These are phyloP conservation scores for Rhinolophus sinicus DNA, from an alignment of 2,113 vertebrate species.

Conservation along the genomic window DNA sequence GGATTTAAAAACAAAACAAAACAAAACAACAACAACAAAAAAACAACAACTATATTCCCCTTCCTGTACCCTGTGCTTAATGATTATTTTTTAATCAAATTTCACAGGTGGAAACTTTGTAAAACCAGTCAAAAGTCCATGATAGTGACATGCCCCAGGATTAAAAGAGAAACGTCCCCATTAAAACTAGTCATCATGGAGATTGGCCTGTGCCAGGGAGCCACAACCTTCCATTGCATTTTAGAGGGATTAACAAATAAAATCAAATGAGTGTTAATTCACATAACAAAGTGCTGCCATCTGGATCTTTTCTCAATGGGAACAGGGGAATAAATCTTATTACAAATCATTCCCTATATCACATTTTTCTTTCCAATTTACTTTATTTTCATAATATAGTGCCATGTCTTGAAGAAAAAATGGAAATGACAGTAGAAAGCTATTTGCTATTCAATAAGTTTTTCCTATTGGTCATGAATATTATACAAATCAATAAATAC, in stretches of 20 bases:
- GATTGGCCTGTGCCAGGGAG: background rate
- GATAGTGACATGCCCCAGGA: background rate
- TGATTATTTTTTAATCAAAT: slow-evolving; percentile 39
- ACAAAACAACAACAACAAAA: no score
- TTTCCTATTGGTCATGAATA: background rate
- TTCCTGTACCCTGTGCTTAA: background rate
- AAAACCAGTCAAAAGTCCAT: background rate
- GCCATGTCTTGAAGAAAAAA: background rate
- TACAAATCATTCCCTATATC: background rate
- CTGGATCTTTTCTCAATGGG: background rate
- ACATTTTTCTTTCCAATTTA: slow-evolving; percentile 21
- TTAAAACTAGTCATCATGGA: background rate
- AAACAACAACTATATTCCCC: background rate
- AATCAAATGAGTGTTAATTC: background rate
- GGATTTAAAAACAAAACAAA: no score
- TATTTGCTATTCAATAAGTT: background rate
- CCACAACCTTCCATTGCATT: background rate
- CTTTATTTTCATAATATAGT: background rate
- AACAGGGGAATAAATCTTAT: background rate
- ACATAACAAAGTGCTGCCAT: background rate
- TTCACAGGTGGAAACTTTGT: slow-evolving; percentile 26
- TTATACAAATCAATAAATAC: background rate
- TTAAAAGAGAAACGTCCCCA: background rate
- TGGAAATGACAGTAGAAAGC: background rate
- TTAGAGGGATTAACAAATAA: background rate